Percentiles rank a stretch among this genome's conserved stretches.
phyloP scores from a whole-genome alignment of 2,797 vertebrate genomes.

The Nannoperca australis region DNA sequence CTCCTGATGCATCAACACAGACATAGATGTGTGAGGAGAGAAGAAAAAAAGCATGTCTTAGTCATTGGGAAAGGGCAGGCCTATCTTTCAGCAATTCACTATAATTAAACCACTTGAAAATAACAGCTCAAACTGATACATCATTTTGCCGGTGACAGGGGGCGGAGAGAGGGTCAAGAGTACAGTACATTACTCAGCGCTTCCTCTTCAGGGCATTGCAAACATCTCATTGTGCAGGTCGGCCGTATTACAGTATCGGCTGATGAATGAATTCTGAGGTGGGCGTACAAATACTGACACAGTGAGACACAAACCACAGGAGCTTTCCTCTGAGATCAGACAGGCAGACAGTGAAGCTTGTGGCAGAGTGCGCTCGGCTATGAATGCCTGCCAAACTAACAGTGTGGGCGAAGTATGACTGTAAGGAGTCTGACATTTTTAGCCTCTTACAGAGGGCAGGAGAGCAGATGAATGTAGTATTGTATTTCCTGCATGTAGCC shows the following conservation, averaged over 20 bases:
- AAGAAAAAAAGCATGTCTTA: background rate
- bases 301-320: conserved; percentile 53
- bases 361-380: conserved; percentile 43
- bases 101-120: conserved; percentile 62
- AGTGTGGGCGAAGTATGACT: conserved; percentile 68
- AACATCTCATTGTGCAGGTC: conserved; percentile 65
- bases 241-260: conserved; percentile 53
- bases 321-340: conserved; percentile 70
- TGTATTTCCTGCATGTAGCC: conserved; percentile 9
- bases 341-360: conserved; percentile 62
- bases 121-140: conserved; percentile 39
- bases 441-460: conserved; percentile 44
- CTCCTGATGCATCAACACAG: background rate
- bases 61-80: conserved; percentile 40
- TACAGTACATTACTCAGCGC: conserved; percentile 1
- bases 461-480: conserved; percentile 20
- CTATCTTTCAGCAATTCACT: conserved; percentile 44
- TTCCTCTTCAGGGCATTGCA: conserved; percentile 46
- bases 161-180: conserved; percentile 47
- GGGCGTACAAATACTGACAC: conserved; percentile 68
- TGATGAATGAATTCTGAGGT: conserved; percentile 72
- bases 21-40: conserved; percentile 5
- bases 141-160: conserved; percentile 34
- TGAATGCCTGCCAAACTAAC: conserved; percentile 65
- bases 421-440: conserved; percentile 61